Evolutionary conservation across 2,888 invertebrate species (phyloP).

Genomic region (Gymnoscelis rufifasciata): DNA sequence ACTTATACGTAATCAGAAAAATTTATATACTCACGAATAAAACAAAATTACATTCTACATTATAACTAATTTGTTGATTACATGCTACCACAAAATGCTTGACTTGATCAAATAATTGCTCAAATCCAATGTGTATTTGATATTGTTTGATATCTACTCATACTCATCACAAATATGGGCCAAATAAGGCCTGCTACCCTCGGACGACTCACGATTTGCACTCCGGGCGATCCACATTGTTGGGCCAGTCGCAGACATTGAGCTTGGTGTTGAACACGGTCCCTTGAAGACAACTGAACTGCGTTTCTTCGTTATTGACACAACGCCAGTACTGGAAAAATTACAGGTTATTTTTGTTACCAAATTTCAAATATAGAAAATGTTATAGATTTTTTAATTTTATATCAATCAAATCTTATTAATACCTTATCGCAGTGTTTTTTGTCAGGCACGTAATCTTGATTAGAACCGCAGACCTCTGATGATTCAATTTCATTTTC

Average conservation of each 20-base stretch:
- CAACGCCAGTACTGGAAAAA: conserved; percentile 88
- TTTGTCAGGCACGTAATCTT: conserved; percentile 63
- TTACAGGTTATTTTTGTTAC: too few relatives aligned
- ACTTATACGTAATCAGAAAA: not conserved
- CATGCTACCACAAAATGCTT: conserved; percentile 5
- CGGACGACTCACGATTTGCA: conserved; percentile 51
- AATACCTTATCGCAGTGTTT: conserved; percentile 65
- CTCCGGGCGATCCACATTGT: conserved; percentile 82
- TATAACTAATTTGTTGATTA: conserved; percentile 9
- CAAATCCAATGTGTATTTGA: conserved; percentile 16
- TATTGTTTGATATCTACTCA: too few relatives aligned
- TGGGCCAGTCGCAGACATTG: conserved; percentile 90
- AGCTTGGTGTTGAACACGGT: conserved; percentile 85
- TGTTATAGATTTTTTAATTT: not conserved
- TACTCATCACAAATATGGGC: conserved; percentile 12
- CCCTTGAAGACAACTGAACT: conserved; percentile 85
- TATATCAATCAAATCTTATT: not conserved
- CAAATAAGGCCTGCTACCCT: conserved; percentile 22
- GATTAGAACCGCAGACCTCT: conserved; percentile 54
- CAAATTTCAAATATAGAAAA: too few relatives aligned
- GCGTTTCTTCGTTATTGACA: conserved; percentile 85
- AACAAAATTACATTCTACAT: not conserved
- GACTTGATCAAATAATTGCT: conserved; percentile 9
- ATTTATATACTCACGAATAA: not conserved
- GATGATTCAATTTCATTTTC: conserved; percentile 67